phyloP scores from a whole-genome alignment of 2,797 vertebrate genomes.

The Discoglossus pictus region DNA sequence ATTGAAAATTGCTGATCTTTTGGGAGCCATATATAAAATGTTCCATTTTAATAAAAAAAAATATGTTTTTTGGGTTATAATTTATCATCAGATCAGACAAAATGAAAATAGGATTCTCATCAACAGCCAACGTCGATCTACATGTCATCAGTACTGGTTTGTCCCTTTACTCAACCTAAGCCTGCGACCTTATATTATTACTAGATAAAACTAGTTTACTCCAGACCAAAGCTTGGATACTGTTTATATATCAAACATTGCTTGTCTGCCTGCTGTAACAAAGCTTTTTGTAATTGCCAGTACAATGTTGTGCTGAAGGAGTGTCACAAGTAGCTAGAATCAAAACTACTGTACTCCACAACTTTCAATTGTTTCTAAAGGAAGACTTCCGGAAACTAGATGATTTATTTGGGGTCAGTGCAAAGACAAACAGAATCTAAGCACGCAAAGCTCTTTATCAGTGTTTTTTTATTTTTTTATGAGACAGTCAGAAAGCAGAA shows the following conservation, averaged over 20 bases:
- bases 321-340: slow-evolving; percentile 25
- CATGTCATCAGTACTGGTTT: slow-evolving; percentile 4
- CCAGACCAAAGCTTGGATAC: slow-evolving; percentile 3
- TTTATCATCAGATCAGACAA: slow-evolving; percentile 10
- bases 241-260: slow-evolving; percentile 34
- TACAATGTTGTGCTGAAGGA: slow-evolving; percentile 12
- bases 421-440: slow-evolving; percentile 22
- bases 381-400: slow-evolving; percentile 8
- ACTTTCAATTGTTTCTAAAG: background rate
- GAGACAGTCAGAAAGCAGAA: background rate
- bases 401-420: slow-evolving; percentile 13
- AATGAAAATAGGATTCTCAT: slow-evolving; percentile 21
- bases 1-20: no score
- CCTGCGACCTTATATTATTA: slow-evolving; percentile 39
- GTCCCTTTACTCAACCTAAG: slow-evolving; percentile 21
- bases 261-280: slow-evolving; percentile 14
- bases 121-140: background rate
- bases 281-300: slow-evolving; percentile 19
- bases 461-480: background rate
- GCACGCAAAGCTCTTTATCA: background rate
- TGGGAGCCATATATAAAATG: no score
- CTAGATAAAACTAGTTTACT: slow-evolving; percentile 29
- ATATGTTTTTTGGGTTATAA: slow-evolving; percentile 4
- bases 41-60: no score
- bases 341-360: slow-evolving; percentile 29